Evolutionary conservation across 2,888 invertebrate genomes (phyloP).

Genomic region (Helleia helle): DNA sequence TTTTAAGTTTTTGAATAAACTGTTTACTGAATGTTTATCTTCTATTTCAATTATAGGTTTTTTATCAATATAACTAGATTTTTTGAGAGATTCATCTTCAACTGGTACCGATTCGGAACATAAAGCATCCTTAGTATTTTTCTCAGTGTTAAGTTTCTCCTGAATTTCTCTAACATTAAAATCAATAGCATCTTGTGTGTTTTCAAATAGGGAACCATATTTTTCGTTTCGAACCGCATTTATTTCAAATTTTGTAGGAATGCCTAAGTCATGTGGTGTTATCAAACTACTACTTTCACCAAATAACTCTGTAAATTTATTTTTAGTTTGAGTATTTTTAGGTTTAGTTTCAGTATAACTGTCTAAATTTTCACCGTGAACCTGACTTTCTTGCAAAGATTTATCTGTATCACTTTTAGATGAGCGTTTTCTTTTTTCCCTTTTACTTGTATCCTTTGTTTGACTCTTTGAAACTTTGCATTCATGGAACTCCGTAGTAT

Average conservation of each 20-base stretch:
- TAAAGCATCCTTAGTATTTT: neutral
- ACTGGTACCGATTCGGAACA: neutral
- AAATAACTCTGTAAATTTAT: conserved; percentile 51
- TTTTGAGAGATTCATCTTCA: neutral
- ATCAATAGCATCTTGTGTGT: conserved; percentile 47
- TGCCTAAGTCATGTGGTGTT: conserved; percentile 55
- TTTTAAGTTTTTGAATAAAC: conserved; percentile 16
- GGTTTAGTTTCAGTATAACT: conserved; percentile 17
- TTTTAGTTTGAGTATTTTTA: conserved; percentile 19
- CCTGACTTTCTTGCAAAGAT: neutral
- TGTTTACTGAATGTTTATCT: neutral
- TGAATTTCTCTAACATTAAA: conserved; percentile 23
- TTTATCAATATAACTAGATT: neutral
- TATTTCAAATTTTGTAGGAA: conserved; percentile 22
- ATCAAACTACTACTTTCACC: conserved; percentile 60
- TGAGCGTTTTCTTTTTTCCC: neutral
- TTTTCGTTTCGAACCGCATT: conserved; percentile 19
- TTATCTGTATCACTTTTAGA: neutral
- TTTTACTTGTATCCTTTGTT: neutral
- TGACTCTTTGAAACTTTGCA: neutral
- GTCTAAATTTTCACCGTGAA: neutral
- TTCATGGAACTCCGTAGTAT: neutral
- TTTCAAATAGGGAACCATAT: conserved; percentile 42
- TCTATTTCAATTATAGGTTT: neutral
- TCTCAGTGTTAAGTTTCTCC: neutral